Conservation (phyloP, 2,888 invertebrate species). For the Yponomeuta cagnagella region DNA sequence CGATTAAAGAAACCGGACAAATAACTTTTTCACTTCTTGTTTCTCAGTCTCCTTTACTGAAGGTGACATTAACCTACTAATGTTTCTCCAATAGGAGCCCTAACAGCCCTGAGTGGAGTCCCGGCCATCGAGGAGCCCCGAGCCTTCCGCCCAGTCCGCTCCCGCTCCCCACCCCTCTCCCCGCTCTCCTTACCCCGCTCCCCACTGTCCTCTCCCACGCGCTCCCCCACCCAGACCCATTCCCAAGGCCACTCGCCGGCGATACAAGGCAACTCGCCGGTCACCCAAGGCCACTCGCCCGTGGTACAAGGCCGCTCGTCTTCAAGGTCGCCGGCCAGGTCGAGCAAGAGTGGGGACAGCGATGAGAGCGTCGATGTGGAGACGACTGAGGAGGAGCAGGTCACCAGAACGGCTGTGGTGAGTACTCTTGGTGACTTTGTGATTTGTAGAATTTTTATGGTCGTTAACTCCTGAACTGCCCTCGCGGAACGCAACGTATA, state of each 20-base stretch:
- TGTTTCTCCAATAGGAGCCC: slow-evolving; percentile 42
- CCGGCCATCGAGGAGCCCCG: slow-evolving; percentile 62
- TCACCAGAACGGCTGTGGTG: slow-evolving; percentile 45
- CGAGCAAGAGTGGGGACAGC: slow-evolving; percentile 78
- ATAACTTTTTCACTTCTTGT: too few relatives aligned
- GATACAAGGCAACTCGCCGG: neutral
- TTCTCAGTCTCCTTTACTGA: too few relatives aligned
- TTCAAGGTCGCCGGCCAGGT: slow-evolving; percentile 44
- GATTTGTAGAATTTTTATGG: neutral
- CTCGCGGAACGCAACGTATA: too few relatives aligned
- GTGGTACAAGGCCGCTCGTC: slow-evolving; percentile 27
- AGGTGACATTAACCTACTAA: neutral
- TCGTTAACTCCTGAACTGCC: neutral
- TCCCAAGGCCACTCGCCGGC: slow-evolving; percentile 22
- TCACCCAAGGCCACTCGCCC: neutral
- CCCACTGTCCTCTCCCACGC: slow-evolving; percentile 24
- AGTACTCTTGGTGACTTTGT: slow-evolving; percentile 27
- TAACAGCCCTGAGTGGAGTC: slow-evolving; percentile 60
- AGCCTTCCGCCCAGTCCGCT: slow-evolving; percentile 63
- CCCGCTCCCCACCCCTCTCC: slow-evolving; percentile 29
- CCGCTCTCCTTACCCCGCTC: slow-evolving; percentile 33
- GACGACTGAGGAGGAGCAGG: slow-evolving; percentile 86
- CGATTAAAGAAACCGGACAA: too few relatives aligned
- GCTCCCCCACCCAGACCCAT: slow-evolving; percentile 39
- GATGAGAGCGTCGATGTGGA: slow-evolving; percentile 92